phyloP scores from a whole-genome alignment of 2,888 invertebrate genomes.

The Hemaris fuciformis region DNA sequence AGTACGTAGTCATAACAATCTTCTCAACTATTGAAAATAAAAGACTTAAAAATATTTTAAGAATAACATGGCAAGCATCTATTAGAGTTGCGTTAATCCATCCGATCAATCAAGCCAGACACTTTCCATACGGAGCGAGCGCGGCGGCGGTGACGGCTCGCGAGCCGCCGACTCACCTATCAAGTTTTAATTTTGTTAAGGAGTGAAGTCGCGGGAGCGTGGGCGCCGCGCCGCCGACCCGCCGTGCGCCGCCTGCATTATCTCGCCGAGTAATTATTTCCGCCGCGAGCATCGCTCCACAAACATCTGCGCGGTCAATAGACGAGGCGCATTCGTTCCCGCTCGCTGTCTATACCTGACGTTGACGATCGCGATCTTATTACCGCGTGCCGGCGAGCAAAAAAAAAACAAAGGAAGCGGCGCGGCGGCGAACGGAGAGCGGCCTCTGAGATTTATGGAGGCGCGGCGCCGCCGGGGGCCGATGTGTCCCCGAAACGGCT shows the following conservation, averaged over 20 bases:
- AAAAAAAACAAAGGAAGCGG: constrained; percentile 70
- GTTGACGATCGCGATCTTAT: constrained; percentile 74
- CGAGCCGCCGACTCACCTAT: not conserved
- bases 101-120: not conserved
- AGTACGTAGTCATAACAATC: too few relatives aligned
- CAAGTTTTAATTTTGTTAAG: not conserved
- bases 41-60: not conserved
- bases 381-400: constrained; percentile 48
- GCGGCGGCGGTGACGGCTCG: too few relatives aligned
- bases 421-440: constrained; percentile 41
- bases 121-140: not conserved
- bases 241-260: constrained; percentile 45
- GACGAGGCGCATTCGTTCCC: constrained; percentile 46
- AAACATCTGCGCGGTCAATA: constrained; percentile 60
- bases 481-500: constrained; percentile 42
- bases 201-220: not conserved
- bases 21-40: not conserved
- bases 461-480: constrained; percentile 71
- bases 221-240: constrained; percentile 16
- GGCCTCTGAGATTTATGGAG: constrained; percentile 71
- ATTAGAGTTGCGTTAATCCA: not conserved
- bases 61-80: too few relatives aligned
- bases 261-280: constrained; percentile 65
- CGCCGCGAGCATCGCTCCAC: constrained; percentile 38
- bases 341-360: constrained; percentile 67